Base-by-base conservation (phyloP, 1,140 invertebrate species). In the Bactericera cockerelli region DNA sequence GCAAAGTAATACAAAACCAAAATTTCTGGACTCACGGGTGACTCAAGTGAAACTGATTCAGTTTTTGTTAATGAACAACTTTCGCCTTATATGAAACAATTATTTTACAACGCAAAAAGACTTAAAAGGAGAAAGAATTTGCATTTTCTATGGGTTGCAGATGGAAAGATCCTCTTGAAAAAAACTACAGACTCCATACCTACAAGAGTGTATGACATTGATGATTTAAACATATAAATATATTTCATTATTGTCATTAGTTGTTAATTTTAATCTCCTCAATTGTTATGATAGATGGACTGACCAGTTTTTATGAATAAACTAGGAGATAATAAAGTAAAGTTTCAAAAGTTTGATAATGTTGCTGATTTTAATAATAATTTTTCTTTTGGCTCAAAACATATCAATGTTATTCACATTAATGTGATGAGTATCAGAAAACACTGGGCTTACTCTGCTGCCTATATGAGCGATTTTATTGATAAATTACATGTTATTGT, bases 311-410 rank as follows among this genome's bases (percentile, higher is more conserved):
- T 31, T 31, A 6, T 31, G 13, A 31, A 31, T 13, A 10, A 6
- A 10, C 6, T 26, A 31, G 55, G 19, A 2, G 25, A 57, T 36
- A 4, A 61, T 55, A 19, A 2, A 56, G 28, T 59, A 8, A 59
- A 56, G 55, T 33, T 56, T 38, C 4, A 13, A 22, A 14, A 19
- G 56, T 57, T 59, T 62, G 55, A 53, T 31, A 58, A 13, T 38
- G 24, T 22, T 22, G 55, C 57, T 53, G 33, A 55, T 53, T 16
- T 54, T 36, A 31, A 13, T 8, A 49, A n/a, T 49, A 49, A 22
- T 16, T 49, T 10, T 49, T 6, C 3, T 49, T 49, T 49, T 8
- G 19, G 19, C 6, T 6, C n/a, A 49, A 49, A 49, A 10, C 22
- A 49, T n/a, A 10, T 49, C 42, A 49, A 49, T 22, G 22, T 49